Conservation (phyloP, 2,888 invertebrate species). For the Trichopoda pennipes region DNA sequence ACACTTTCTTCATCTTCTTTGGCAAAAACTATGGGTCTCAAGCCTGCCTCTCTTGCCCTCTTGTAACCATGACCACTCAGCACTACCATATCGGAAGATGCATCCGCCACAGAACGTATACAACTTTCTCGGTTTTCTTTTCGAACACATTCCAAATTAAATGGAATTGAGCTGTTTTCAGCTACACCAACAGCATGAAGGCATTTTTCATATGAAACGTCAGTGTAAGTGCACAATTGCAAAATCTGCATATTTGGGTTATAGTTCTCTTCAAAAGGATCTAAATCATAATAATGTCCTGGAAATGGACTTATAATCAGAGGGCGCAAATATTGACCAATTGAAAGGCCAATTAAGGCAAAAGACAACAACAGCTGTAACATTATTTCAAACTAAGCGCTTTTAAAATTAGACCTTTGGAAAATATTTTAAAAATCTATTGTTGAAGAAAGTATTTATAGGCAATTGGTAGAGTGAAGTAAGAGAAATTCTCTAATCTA, state of each 20-base stretch:
- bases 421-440: neutral
- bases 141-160: constrained; percentile 63
- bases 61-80: constrained; percentile 64
- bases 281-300: neutral
- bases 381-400: constrained; percentile 6
- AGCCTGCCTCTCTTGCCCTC: constrained; percentile 53
- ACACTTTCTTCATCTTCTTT: constrained; percentile 61
- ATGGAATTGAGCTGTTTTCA: constrained; percentile 50
- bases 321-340: constrained; percentile 14
- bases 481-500: constrained; percentile 27
- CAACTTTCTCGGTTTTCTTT: constrained; percentile 53
- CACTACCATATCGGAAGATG: constrained; percentile 61
- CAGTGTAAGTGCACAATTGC: constrained; percentile 61
- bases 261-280: neutral
- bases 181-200: constrained; percentile 51
- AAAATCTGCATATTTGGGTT: neutral
- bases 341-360: constrained; percentile 14
- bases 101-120: constrained; percentile 46
- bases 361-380: constrained; percentile 20
- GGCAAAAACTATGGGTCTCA: constrained; percentile 67
- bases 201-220: constrained; percentile 63
- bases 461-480: neutral
- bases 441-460: constrained; percentile 40
- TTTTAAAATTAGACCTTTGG: neutral
- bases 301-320: constrained; percentile 23